Evolutionary conservation across 1,140 invertebrate species (phyloP), one percentile per base, ranked within the genome.

Genomic region (Tachypleus tridentatus): DNA sequence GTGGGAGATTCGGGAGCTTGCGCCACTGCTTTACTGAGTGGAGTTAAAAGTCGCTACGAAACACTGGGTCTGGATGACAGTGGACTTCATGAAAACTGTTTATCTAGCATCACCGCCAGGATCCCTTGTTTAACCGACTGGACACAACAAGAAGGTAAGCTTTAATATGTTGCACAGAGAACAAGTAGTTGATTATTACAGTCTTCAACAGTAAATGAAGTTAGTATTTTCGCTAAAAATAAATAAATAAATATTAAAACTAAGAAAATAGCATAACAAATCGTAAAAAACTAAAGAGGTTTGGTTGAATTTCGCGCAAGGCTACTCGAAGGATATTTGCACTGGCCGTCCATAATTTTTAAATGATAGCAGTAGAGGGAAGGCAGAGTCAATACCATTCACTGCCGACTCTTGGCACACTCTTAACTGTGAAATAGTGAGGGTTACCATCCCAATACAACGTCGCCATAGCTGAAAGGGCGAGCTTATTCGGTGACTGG

Each of bases 101-200:
- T 79, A 1, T 82, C 82, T 3, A 85, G 87, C 3, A 72, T 89
- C 63, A 75, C 77, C 50, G 69, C 49, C 67, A 76, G 82, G 58
- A 72, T 87, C 6, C 74, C 82, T 0, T 90, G 85, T 2, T 80
- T 91, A 6, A 74, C 87, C 3, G 75, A 80, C 0, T 84, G 86
- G 81, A 88, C 88, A 0, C 82, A 87, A 69, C 75, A 80, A 6
- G 83, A 82, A 53, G 87, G 85, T 56, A 91, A 89, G 78, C 82
- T 82, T 60, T 56, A 49, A 29, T 61, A 51, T 70, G 6, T 63
- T 54, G 93, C 92, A 48, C 85, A 96, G 60, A 89, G 95, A 3
- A 95, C 92, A 1, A 96, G 87, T 0, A 91, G 91, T 54, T 81
- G 90, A 63, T 85, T 97, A 0, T 95, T 91, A 0, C 91, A 96